These are phyloP conservation scores for Dendrophyllia cribrosa DNA, from an alignment of 64 coral and sea anemone genomes.

Conservation along the genomic window DNA sequence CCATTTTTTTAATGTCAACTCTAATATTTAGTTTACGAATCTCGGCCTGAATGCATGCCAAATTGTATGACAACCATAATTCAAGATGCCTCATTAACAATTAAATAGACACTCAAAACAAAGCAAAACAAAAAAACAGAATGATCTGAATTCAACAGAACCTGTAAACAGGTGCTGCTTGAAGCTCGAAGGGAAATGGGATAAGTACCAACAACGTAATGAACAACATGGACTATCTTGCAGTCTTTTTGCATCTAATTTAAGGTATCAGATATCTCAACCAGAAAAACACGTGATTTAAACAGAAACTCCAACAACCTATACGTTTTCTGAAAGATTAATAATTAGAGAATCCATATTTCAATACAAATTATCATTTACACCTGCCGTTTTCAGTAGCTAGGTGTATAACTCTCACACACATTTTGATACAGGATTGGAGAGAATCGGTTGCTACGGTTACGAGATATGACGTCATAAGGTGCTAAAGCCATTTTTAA, in stretches of 20 bases:
- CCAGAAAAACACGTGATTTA: neutral
- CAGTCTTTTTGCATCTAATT: neutral
- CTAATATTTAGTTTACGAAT: neutral
- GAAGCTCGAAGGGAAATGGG: neutral
- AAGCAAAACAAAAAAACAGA: neutral
- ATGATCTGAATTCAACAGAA: constrained; percentile 4
- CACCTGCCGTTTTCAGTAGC: too few relatives aligned
- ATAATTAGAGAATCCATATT: too few relatives aligned
- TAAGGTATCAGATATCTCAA: neutral
- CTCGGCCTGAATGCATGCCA: neutral
- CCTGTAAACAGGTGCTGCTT: neutral
- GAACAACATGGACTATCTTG: neutral
- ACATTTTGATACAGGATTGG: too few relatives aligned
- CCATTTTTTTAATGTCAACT: too few relatives aligned
- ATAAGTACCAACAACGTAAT: neutral
- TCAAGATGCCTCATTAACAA: neutral
- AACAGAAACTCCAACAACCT: neutral
- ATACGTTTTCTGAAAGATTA: too few relatives aligned
- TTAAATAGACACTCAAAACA: neutral
- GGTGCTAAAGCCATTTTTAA: too few relatives aligned
- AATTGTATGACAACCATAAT: neutral
- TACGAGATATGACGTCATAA: too few relatives aligned
- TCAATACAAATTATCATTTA: too few relatives aligned
- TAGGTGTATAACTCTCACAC: too few relatives aligned
- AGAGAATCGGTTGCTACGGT: too few relatives aligned